These are phyloP conservation scores for Pecten maximus DNA, from an alignment of 2,888 invertebrate species.

Conservation along the genomic window DNA sequence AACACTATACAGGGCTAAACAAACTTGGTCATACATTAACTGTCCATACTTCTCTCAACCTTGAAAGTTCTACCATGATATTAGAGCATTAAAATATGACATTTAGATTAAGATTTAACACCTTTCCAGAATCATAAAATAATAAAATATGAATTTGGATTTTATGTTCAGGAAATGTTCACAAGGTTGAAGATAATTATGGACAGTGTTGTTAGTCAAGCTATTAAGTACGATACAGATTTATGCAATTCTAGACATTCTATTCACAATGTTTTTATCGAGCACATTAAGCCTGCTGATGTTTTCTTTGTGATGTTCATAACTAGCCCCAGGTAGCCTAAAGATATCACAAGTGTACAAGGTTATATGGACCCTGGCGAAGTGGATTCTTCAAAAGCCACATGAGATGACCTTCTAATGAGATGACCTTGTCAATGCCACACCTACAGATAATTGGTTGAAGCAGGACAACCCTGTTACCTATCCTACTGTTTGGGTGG, in stretches of 20 bases:
- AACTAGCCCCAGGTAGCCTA: neutral
- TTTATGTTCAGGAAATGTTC: neutral
- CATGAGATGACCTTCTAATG: neutral
- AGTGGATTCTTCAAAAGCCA: neutral
- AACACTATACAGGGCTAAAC: neutral
- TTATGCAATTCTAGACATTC: neutral
- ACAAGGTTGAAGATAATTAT: neutral
- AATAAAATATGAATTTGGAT: neutral
- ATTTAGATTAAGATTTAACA: neutral
- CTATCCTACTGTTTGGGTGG: constrained; percentile 37
- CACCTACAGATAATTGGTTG: neutral
- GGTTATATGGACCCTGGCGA: neutral
- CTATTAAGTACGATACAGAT: neutral
- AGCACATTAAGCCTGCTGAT: neutral
- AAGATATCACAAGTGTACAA: neutral
- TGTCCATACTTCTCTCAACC: neutral
- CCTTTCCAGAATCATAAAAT: neutral
- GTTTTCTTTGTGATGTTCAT: too few relatives aligned
- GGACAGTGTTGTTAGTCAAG: neutral
- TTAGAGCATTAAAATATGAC: too few relatives aligned
- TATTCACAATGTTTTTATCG: neutral
- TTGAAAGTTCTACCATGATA: too few relatives aligned
- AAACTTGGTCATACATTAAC: neutral
- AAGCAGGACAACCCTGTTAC: constrained; percentile 44
- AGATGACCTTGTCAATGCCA: neutral